Percentiles rank a stretch among this genome's conserved stretches.
These are phyloP conservation scores for Pantherophis guttatus DNA, from an alignment of 2,113 vertebrate genomes.

Conservation along the genomic window DNA sequence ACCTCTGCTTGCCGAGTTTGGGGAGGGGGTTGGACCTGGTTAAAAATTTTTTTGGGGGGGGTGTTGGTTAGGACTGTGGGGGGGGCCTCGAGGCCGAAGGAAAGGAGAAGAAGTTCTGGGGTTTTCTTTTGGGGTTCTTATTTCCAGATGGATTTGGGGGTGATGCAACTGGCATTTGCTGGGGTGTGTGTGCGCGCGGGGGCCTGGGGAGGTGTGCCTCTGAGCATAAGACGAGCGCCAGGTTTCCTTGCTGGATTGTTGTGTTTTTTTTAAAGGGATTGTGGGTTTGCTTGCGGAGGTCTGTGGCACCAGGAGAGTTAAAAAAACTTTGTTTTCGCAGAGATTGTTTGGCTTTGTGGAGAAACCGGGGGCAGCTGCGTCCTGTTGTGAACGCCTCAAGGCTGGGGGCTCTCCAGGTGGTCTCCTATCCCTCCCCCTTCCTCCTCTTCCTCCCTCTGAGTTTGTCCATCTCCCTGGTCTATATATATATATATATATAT, in stretches of 20 bases:
- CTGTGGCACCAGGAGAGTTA: neutral
- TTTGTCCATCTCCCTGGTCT: too few relatives aligned
- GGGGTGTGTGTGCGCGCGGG: fast-evolving
- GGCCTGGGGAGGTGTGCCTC: neutral
- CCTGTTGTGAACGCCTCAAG: constrained; percentile 19
- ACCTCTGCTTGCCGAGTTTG: neutral
- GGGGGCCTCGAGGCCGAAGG: neutral
- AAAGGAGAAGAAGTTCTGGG: neutral
- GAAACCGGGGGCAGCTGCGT: neutral
- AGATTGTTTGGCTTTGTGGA: neutral
- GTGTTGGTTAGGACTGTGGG: fast-evolving
- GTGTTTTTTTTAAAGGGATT: neutral
- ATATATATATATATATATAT: too few relatives aligned
- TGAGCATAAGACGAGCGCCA: neutral
- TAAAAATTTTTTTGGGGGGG: neutral
- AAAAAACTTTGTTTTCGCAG: neutral
- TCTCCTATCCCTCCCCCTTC: neutral
- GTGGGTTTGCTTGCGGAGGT: neutral
- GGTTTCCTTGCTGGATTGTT: neutral
- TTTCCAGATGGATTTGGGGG: neutral
- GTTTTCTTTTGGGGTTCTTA: neutral
- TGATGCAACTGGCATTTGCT: neutral
- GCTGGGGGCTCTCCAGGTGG: neutral
- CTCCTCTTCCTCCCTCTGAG: neutral
- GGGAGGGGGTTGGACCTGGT: neutral